Base-by-base conservation (phyloP, 2,113 vertebrate genomes). In the Rhinoderma darwinii region DNA sequence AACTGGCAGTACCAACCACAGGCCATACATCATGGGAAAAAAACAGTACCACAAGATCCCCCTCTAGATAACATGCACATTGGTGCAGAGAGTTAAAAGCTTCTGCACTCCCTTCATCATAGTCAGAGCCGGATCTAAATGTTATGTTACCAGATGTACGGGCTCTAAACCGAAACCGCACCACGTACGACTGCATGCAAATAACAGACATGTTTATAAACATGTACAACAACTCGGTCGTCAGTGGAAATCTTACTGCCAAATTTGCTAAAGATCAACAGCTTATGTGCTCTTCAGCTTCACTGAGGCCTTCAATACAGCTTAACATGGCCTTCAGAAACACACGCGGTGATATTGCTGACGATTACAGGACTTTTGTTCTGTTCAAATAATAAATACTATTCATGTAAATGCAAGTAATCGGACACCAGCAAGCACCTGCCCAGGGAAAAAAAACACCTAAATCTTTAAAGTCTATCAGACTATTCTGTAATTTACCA, bases 1-100 rank as follows among this genome's bases (percentile, higher is more conserved):
- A 96, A 95, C 94, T 93, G 94, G 93, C 93, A 92, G 91, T 91
- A 93, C 92, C 92, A 91, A 88, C 86, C 61, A 89, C 84, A 89
- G 91, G 90, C 91, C 90, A 89, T 90, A 90, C 91, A 93, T 88
- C 91, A 88, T 93, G 92, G 93, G 93, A 95, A 95, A 72, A 47
- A 72, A 92, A 77, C 83, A 68, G 83, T 89, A 91, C 91, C 92
- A 88, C 75, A 37, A 90, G 88, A 90, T 83, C 50, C 50, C 37
- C 37, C 56, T 27, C 88, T 43, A 90, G 87, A 63, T 70, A 39
- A 87, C 43, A 89, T 39, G 89, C 70, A 84, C 61, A 72, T 86
- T 81, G 25, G 87, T 83, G 43, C 41, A 87, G 59, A 78, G 79
- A 74, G 54, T 25, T 41, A 11, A 41, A 43, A 72, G 37, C 32